Conservation (phyloP, 1,140 invertebrate genomes). For the Lordiphosa collinella region DNA sequence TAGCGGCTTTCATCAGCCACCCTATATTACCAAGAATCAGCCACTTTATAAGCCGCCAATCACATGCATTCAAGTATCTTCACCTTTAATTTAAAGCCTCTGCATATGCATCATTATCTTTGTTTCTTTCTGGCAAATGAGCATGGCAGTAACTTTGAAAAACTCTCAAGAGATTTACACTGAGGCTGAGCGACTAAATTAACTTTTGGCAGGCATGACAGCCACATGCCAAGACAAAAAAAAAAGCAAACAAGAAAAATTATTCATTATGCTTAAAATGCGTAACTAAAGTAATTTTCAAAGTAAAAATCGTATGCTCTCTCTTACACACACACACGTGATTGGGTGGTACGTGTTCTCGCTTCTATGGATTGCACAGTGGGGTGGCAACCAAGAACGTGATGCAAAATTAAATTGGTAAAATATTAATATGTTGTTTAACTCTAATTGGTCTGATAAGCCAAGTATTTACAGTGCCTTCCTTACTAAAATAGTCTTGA, state of each 20-base stretch:
- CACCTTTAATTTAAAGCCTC: not conserved
- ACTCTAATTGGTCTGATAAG: too few relatives aligned
- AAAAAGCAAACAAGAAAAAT: conserved; percentile 10
- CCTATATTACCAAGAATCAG: too few relatives aligned
- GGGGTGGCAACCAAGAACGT: not conserved
- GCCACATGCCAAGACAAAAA: conserved; percentile 11
- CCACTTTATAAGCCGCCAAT: too few relatives aligned
- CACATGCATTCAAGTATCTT: not conserved
- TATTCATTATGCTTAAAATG: conserved; percentile 71
- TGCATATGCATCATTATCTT: conserved; percentile 5
- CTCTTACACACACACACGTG: conserved; percentile 8
- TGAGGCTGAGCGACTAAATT: conserved; percentile 26
- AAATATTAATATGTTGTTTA: too few relatives aligned
- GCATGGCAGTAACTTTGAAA: conserved; percentile 27
- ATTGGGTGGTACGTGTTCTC: not conserved
- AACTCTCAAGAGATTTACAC: conserved; percentile 28
- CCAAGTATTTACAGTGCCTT: too few relatives aligned
- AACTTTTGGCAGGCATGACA: conserved; percentile 34
- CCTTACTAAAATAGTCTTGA: too few relatives aligned
- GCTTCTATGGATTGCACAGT: not conserved
- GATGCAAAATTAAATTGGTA: not conserved
- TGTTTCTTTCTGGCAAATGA: conserved; percentile 7
- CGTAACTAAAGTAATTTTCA: conserved; percentile 71
- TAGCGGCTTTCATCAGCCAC: too few relatives aligned
- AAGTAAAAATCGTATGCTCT: conserved; percentile 52